Evolutionary conservation across 2,113 vertebrate genomes (phyloP).

Genomic region (Pseudorhombus dupliciocellatus): DNA sequence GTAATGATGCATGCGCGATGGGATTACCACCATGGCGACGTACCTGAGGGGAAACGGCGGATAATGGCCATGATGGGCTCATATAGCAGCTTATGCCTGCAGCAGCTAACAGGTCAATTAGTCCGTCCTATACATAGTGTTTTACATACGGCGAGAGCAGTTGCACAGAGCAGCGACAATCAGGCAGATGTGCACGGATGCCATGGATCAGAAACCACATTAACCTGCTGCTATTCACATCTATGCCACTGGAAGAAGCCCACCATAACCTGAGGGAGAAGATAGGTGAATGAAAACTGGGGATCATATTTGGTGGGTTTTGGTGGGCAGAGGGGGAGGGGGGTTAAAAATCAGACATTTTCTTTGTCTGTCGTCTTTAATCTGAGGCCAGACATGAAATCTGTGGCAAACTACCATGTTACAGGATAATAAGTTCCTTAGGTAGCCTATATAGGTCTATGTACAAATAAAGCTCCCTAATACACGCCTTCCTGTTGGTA

Average conservation of each 20-base stretch:
- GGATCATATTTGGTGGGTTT: slow-evolving; percentile 5
- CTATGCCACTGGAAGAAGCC: neutral
- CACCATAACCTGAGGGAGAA: neutral
- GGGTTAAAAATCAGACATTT: slow-evolving; percentile 6
- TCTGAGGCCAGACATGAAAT: slow-evolving; percentile 74
- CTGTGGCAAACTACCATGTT: slow-evolving; percentile 63
- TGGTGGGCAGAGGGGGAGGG: slow-evolving; percentile 11
- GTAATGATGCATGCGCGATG: slow-evolving; percentile 81
- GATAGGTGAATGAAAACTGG: slow-evolving; percentile 1
- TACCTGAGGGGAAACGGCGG: slow-evolving; percentile 71
- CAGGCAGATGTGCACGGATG: slow-evolving; percentile 6
- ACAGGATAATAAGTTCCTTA: slow-evolving; percentile 65
- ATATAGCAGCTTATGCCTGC: slow-evolving; percentile 57
- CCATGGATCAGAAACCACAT: slow-evolving; percentile 11
- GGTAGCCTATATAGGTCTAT: slow-evolving; percentile 54
- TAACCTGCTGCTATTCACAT: neutral
- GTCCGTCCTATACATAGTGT: slow-evolving; percentile 52
- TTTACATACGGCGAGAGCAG: slow-evolving; percentile 63
- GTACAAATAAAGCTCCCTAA: slow-evolving; percentile 67
- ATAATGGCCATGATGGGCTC: slow-evolving; percentile 67
- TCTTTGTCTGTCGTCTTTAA: slow-evolving; percentile 75
- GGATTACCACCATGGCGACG: slow-evolving; percentile 71
- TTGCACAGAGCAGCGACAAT: slow-evolving; percentile 16
- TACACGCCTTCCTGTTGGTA: slow-evolving; percentile 57
- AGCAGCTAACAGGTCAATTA: slow-evolving; percentile 80